Base-by-base conservation (phyloP, 2,113 vertebrate species). In the Phyllostomus hastatus region DNA sequence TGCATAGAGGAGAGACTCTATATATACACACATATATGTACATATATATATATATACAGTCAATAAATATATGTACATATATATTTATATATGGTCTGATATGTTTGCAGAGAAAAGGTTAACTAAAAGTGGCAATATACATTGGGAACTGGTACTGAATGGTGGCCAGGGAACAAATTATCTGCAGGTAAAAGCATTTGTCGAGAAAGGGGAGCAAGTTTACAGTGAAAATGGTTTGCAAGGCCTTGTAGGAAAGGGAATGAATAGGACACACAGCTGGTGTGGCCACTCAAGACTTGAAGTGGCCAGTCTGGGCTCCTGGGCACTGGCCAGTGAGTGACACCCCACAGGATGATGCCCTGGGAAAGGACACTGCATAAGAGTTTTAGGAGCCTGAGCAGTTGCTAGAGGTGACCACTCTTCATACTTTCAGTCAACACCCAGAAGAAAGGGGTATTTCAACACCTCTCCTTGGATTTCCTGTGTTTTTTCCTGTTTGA, bases 281-380 rank as follows among this genome's bases (percentile, higher is more conserved):
- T 31, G 26, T 48, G n/a, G 59, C 28, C 9, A 64, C 2, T 31
- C 5, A 41, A 50, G 19, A 43, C 4, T 7, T 57, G 10, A 10
- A 35, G 16, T 1, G 41, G 9, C 7, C 26, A 28, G 26, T 24
- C 15, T 48, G 46, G 24, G 35, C 15, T 33, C 1, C 35, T 43
- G 19, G n/a, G 20, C 5, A n/a, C 10, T 3, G 22, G 5, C 1
- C 5, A 6, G 10, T 38, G 3, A 7, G 57, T 19, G 1, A 10
- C 1, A n/a, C 3, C 1, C 57, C 7, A 1, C 5, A 22, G 2
- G 17, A 70, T 31, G 2, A 10, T 0, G 9, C 6, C 1, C 57
- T 7, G 1, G 3, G n/a, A 57, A 20, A 46, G 7, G 50, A 80
- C 9, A 17, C 6, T 3, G 43, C 28, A 0, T 20, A 33, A 48